phyloP scores from a whole-genome alignment of 2,113 vertebrate species.

The Ceyx melanurus region DNA sequence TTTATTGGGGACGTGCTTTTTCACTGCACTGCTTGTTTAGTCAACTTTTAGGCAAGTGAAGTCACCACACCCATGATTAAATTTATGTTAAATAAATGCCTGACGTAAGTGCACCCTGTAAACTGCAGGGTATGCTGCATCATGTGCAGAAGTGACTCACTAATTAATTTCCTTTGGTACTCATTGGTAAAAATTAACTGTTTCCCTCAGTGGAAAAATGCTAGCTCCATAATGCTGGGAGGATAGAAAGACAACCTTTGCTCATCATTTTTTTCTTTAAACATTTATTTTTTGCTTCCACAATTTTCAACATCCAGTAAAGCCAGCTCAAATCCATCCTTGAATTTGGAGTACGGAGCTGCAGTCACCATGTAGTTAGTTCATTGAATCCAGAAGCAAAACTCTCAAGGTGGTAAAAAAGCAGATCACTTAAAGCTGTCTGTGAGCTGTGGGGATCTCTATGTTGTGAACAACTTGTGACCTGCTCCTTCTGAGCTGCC shows the following conservation, averaged over 20 bases:
- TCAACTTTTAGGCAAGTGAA: not conserved
- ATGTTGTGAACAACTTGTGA: not conserved
- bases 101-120: not conserved
- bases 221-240: not conserved
- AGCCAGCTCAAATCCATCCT: not conserved
- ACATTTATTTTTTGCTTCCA: no score
- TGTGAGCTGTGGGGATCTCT: not conserved
- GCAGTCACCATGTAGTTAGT: not conserved
- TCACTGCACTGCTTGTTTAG: not conserved
- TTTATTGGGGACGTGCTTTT: not conserved
- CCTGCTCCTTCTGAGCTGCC: conserved; percentile 9
- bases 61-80: not conserved
- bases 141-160: not conserved
- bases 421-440: not conserved
- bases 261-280: not conserved
- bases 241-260: not conserved
- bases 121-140: not conserved
- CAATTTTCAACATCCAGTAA: not conserved
- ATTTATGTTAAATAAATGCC: not conserved
- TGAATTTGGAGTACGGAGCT: not conserved
- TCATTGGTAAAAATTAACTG: not conserved
- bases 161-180: not conserved
- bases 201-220: not conserved
- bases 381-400: not conserved
- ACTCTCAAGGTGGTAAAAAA: not conserved